These are phyloP conservation scores for Siderastrea radians DNA, from an alignment of 92 coral and sea anemone genomes.

Conservation along the genomic window DNA sequence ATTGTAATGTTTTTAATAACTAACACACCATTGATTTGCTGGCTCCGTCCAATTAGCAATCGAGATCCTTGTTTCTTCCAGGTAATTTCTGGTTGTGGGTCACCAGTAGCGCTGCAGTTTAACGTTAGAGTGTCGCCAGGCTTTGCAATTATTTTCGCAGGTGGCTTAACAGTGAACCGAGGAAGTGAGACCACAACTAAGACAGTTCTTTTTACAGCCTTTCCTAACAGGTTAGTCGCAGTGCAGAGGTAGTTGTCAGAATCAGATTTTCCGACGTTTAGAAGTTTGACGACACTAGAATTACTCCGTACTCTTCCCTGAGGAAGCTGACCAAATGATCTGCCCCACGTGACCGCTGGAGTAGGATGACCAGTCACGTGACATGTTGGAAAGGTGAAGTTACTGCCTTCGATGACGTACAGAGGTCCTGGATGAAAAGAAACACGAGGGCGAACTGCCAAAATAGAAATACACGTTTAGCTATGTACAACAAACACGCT, in stretches of 20 bases:
- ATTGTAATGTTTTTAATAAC: background rate
- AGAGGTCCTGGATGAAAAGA: constrained; percentile 27
- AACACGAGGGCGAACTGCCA: constrained; percentile 17
- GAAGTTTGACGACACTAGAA: background rate
- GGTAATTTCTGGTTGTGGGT: constrained; percentile 6
- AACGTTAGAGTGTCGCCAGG: background rate
- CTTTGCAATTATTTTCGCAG: background rate
- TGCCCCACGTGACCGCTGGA: constrained; percentile 38
- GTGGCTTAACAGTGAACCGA: constrained; percentile 25
- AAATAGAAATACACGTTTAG: background rate
- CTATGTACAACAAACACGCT: no score
- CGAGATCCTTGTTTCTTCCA: constrained; percentile 11
- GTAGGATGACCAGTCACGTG: constrained; percentile 32
- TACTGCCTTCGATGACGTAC: constrained; percentile 16
- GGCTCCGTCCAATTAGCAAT: background rate
- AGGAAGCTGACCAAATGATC: constrained; percentile 10
- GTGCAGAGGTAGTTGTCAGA: constrained; percentile 40
- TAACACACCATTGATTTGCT: background rate
- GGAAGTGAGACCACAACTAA: constrained; percentile 28
- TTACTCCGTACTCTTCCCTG: background rate
- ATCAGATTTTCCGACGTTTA: background rate
- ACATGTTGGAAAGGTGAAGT: constrained; percentile 43
- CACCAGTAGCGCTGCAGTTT: constrained; percentile 16
- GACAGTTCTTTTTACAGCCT: background rate
- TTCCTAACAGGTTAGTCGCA: constrained; percentile 32